phyloP scores from a whole-genome alignment of 2,113 vertebrate species.

The Urocolius indicus region DNA sequence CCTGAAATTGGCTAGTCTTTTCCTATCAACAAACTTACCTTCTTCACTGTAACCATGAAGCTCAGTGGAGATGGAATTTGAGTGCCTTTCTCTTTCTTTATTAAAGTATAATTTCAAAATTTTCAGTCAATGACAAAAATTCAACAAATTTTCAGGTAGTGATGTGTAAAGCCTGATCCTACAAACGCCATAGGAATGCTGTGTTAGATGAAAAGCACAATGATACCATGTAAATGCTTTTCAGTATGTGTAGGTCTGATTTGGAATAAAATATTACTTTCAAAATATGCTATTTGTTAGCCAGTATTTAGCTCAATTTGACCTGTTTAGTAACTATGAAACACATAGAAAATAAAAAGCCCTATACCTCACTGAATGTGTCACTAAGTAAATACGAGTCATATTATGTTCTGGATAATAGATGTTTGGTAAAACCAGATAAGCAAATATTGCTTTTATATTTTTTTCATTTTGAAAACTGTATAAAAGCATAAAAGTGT shows the following conservation, averaged over 20 bases:
- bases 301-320: neutral
- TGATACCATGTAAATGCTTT: neutral
- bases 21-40: neutral
- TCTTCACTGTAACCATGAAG: neutral
- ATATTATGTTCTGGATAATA: neutral
- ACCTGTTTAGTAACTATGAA: neutral
- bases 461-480: neutral
- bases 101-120: neutral
- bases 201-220: neutral
- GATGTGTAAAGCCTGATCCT: neutral
- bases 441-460: neutral
- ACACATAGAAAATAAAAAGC: neutral
- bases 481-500: neutral
- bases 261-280: neutral
- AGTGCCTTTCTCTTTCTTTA: neutral
- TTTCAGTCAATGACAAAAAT: neutral
- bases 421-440: neutral
- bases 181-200: neutral
- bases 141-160: neutral
- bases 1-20: neutral
- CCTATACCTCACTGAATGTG: neutral
- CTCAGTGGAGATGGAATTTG: neutral
- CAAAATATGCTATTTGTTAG: neutral
- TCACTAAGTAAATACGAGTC: neutral
- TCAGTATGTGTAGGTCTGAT: neutral